These are phyloP conservation scores for Hirtodrosophila cameraria DNA, from an alignment of 2,888 invertebrate genomes.

Conservation along the genomic window DNA sequence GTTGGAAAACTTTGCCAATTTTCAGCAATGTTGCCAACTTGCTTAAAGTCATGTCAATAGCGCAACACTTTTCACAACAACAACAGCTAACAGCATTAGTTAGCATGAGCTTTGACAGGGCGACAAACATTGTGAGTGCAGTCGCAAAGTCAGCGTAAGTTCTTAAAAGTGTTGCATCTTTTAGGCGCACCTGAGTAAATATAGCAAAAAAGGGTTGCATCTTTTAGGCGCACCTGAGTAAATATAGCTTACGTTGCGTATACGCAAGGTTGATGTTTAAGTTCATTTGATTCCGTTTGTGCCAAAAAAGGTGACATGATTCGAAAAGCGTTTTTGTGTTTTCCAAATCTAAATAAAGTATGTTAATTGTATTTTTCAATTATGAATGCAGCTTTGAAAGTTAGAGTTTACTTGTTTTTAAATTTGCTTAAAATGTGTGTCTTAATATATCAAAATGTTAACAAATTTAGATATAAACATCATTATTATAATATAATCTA, in stretches of 20 bases:
- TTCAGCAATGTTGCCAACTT: constrained; percentile 43
- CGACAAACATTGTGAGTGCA: background rate
- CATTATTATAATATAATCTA: too few species aligned
- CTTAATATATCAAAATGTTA: too few species aligned
- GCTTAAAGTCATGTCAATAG: constrained; percentile 48
- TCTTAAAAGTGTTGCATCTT: constrained; percentile 13
- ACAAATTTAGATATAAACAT: too few species aligned
- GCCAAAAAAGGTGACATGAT: too few species aligned
- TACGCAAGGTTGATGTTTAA: constrained; percentile 1
- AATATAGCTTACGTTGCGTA: constrained; percentile 6
- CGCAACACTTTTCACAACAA: constrained; percentile 26
- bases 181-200: constrained; percentile 1
- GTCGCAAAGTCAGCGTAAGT: background rate
- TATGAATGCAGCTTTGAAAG: too few species aligned
- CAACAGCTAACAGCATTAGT: constrained; percentile 12
- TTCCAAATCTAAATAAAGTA: too few species aligned
- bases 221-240: constrained; percentile 3
- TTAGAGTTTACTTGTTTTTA: too few species aligned
- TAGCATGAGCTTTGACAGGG: background rate
- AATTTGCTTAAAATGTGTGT: too few species aligned
- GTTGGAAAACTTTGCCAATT: constrained; percentile 36
- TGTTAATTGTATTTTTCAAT: too few species aligned
- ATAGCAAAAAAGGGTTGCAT: constrained; percentile 20
- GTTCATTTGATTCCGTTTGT: background rate
- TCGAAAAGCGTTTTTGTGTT: too few species aligned